Evolutionary conservation across 1,140 invertebrate species (phyloP).

Genomic region (Thaumetopoea pityocampa): DNA sequence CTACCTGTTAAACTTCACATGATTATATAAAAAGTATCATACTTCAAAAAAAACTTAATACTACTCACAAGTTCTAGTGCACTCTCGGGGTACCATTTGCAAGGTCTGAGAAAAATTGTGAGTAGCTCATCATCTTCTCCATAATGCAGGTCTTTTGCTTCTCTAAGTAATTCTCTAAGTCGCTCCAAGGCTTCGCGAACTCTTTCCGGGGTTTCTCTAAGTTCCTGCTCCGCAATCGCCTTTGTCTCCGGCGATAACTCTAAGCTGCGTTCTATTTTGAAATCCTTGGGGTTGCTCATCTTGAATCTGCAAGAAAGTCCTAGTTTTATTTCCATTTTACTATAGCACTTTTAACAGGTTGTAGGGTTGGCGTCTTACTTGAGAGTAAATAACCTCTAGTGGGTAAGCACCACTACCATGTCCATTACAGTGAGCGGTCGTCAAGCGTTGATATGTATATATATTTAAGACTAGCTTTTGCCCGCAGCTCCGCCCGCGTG

Average conservation of each 20-base stretch:
- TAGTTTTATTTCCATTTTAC: no score
- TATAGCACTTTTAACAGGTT: no score
- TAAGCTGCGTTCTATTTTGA: conserved; percentile 58
- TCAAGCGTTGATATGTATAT: no score
- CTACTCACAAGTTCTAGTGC: conserved; percentile 82
- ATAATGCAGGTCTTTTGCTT: conserved; percentile 79
- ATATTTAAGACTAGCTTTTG: no score
- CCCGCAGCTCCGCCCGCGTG: no score
- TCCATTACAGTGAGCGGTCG: no score
- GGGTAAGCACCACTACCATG: no score
- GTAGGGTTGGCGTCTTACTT: no score
- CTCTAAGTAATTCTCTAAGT: conserved; percentile 79
- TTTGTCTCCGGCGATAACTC: conserved; percentile 68
- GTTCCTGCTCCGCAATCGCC: conserved; percentile 79
- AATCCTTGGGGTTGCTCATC: conserved; percentile 58
- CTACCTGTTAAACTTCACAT: no score
- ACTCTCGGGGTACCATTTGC: conserved; percentile 88
- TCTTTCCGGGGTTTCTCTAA: conserved; percentile 83
- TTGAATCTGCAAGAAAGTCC: conserved; percentile 10
- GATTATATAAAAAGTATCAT: no score
- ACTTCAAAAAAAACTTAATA: conserved; percentile 2
- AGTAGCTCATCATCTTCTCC: conserved; percentile 85
- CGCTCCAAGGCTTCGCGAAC: conserved; percentile 78
- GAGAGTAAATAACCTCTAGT: no score
- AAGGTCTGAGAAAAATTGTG: conserved; percentile 84